Conservation (phyloP, 2,113 vertebrate species). For the Asarcornis scutulata region DNA sequence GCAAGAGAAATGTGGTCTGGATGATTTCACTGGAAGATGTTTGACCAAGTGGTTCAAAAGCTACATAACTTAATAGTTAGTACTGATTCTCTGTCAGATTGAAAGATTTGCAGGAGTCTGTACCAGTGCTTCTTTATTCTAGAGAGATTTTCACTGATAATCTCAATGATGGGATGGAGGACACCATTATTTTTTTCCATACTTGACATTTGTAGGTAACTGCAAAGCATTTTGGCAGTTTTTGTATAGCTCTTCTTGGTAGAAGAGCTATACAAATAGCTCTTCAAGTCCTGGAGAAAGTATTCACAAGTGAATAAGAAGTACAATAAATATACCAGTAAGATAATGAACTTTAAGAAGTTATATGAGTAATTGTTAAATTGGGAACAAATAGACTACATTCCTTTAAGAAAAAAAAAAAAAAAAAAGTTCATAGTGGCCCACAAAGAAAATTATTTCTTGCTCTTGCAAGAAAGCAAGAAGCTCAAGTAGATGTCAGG, state of each 20-base stretch:
- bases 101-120: background rate
- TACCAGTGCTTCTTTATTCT: background rate
- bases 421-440: background rate
- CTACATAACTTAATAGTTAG: background rate
- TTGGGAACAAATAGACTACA: background rate
- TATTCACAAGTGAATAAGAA: background rate
- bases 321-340: background rate
- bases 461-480: background rate
- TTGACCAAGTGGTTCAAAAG: background rate
- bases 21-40: background rate
- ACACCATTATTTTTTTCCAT: background rate
- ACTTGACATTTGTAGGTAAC: background rate
- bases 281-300: background rate
- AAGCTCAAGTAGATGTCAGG: background rate
- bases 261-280: background rate
- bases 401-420: background rate
- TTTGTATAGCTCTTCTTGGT: background rate
- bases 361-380: background rate
- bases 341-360: background rate
- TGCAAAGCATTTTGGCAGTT: background rate
- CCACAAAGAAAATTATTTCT: background rate
- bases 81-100: background rate
- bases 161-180: background rate
- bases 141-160: background rate
- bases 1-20: conserved; percentile 9